Evolutionary conservation across 2,113 vertebrate species (phyloP).

Genomic region (Nycticryphes semicollaris): DNA sequence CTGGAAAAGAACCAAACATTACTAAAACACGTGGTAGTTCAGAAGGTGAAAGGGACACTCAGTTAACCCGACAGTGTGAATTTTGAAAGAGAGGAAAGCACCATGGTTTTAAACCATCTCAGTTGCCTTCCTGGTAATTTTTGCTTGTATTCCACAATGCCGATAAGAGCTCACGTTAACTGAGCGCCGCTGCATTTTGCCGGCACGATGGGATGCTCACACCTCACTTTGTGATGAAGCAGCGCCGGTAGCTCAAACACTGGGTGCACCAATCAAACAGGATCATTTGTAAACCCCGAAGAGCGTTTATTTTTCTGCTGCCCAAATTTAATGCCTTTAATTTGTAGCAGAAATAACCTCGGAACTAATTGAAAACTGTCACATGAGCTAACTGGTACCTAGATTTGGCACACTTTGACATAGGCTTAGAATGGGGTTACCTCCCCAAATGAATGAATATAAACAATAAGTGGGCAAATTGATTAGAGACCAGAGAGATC

Average conservation of each 20-base stretch:
- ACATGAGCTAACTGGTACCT: not conserved
- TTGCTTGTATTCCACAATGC: not conserved
- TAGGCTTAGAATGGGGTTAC: not conserved
- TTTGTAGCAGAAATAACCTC: not conserved
- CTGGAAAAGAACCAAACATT: not conserved
- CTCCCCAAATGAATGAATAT: not conserved
- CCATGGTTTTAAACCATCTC: not conserved
- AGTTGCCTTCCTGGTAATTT: not conserved
- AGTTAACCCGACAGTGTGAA: not conserved
- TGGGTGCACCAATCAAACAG: not conserved
- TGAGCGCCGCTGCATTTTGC: not conserved
- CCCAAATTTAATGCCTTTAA: not conserved
- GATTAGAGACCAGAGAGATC: not conserved
- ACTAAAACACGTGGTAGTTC: not conserved
- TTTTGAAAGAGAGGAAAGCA: not conserved
- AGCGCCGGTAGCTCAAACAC: not conserved
- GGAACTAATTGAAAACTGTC: not conserved
- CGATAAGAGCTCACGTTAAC: conserved; percentile 25
- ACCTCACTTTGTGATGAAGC: conserved; percentile 23
- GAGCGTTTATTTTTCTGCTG: not conserved
- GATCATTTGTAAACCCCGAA: not conserved
- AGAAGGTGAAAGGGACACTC: not conserved
- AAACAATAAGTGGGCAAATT: not conserved
- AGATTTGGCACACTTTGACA: not conserved
- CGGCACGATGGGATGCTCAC: not conserved